These are phyloP conservation scores for Lepus americanus DNA, from an alignment of 2,113 vertebrate genomes.

Conservation along the genomic window DNA sequence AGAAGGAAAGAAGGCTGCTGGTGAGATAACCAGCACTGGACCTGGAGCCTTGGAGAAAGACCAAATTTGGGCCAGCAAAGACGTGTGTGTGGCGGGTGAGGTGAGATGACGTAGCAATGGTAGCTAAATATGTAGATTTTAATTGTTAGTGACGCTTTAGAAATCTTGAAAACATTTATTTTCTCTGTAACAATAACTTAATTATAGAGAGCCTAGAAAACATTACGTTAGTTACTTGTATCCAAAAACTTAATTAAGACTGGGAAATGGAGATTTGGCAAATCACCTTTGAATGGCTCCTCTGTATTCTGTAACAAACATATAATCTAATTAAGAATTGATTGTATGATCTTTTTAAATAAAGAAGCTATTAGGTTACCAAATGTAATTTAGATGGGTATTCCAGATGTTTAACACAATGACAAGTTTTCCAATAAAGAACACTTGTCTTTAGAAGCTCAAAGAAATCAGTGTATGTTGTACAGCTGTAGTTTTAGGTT, in stretches of 20 bases:
- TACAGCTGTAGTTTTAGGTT: neutral
- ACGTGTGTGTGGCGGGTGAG: neutral
- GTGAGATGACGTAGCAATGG: neutral
- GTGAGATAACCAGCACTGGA: neutral
- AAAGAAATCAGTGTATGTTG: conserved; percentile 43
- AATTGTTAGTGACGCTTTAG: conserved; percentile 37
- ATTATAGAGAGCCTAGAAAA: conserved; percentile 32
- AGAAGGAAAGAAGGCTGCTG: neutral
- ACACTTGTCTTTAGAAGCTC: conserved; percentile 20
- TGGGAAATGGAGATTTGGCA: conserved; percentile 42
- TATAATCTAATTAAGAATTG: conserved; percentile 63
- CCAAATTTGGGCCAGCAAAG: neutral
- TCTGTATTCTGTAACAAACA: conserved; percentile 22
- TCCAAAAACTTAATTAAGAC: conserved; percentile 47
- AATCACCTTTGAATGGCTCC: conserved; percentile 29
- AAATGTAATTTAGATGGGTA: conserved; percentile 56
- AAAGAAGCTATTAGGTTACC: conserved; percentile 52
- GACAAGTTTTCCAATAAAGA: conserved; percentile 63
- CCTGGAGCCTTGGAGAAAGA: neutral
- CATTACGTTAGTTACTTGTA: conserved; percentile 6
- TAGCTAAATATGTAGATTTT: neutral
- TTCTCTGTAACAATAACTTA: conserved; percentile 40
- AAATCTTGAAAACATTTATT: conserved; percentile 12
- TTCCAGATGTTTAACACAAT: conserved; percentile 61
- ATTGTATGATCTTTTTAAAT: conserved; percentile 51